Base-by-base conservation (phyloP, 2,113 vertebrate species). In the Uria aalge region DNA sequence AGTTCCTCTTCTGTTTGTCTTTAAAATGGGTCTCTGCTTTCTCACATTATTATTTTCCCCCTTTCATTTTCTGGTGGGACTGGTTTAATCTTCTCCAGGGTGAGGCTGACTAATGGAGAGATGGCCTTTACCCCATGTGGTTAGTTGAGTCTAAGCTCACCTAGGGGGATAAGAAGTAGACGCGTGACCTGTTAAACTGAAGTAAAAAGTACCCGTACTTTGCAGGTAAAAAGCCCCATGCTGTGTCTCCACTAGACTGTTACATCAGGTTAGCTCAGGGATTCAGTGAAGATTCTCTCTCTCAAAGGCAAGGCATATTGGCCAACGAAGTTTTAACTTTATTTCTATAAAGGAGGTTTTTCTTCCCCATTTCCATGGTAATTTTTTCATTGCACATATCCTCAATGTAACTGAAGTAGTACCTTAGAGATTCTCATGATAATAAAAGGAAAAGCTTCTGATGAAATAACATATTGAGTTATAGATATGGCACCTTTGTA, bases 401-500 rank as follows among this genome's bases (percentile, higher is more conserved):
- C 45, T 47, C 62, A 69, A 92, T 30, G 60, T 90, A 96, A 94
- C 1, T 72, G 71, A 95, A 92, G n/a, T 36, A 77, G 24, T n/a
- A 32, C 40, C 11, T 93, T 57, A 68, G 38, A 64, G 48, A 68
- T 57, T 38, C 34, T 94, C 57, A 36, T 2, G 3, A 72, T 55
- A 91, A 90, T 18, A 92, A 81, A 91, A 95, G 48, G 57, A 68
- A 93, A 95, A 81, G 59, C 68, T 85, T 92, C 76, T 50, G 43
- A 86, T 85, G 36, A 86, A 92, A 94, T 85, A 96, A 88, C 21
- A 74, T 34, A 74, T 3, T 76, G 59, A 89, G 47, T 71, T 96
- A 93, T 27, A 96, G 90, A 88, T 76, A 95, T 4, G 71, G 41
- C 68, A 91, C 40, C 71, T 76, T 85, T 79, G 86, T 92, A 94